These are phyloP conservation scores for Stichodactyla helianthus DNA, from an alignment of 64 coral and sea anemone genomes.

Conservation along the genomic window DNA sequence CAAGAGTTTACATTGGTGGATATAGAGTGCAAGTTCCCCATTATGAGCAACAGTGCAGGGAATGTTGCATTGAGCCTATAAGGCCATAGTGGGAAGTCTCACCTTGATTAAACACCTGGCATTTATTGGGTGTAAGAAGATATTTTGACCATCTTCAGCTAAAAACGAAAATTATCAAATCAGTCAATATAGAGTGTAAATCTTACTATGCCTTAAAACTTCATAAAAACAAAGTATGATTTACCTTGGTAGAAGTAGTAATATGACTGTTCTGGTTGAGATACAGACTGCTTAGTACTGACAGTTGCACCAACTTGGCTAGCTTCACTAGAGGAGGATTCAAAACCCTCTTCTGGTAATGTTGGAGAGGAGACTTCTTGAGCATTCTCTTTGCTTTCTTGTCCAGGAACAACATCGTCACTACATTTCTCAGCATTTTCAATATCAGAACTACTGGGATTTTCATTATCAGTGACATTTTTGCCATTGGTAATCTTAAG, in stretches of 20 bases:
- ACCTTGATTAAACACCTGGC: conserved; percentile 90
- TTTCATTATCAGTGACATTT: neutral
- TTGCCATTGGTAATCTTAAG: neutral
- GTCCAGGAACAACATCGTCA: neutral
- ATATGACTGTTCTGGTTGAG: neutral
- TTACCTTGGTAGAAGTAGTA: conserved; percentile 68
- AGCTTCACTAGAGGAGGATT: neutral
- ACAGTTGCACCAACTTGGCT: neutral
- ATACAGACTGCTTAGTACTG: neutral
- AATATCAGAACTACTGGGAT: neutral
- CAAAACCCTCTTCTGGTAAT: neutral
- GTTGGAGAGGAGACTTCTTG: neutral
- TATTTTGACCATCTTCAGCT: conserved; percentile 98
- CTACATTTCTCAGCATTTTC: neutral
- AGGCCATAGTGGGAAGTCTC: neutral
- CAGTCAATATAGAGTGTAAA: neutral
- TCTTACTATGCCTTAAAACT: too few species aligned
- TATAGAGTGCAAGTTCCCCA: too few species aligned
- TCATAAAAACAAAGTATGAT: neutral
- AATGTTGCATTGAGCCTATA: too few species aligned
- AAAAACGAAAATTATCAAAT: neutral
- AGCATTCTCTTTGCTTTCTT: neutral
- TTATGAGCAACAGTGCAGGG: too few species aligned
- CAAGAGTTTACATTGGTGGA: too few species aligned
- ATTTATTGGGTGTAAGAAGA: conserved; percentile 92